These are phyloP conservation scores for Hetaerina titia DNA, from an alignment of 2,888 invertebrate species.

Conservation along the genomic window DNA sequence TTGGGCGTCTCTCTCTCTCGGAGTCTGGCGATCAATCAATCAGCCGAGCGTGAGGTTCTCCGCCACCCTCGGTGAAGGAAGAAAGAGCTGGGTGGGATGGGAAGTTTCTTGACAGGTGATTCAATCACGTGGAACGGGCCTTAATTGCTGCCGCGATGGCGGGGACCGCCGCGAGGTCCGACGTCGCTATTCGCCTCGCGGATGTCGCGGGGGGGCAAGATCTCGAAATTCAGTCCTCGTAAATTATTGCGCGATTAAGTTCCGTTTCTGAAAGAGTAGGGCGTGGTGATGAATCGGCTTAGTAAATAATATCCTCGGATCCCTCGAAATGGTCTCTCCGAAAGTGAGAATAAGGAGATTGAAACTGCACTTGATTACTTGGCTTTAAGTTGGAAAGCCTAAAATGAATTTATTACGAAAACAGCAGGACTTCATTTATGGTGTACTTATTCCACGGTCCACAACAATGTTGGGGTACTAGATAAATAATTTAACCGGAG, in stretches of 20 bases:
- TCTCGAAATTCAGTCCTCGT: not conserved
- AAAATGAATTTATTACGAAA: not conserved
- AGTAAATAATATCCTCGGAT: not conserved
- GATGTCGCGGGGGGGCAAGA: not conserved
- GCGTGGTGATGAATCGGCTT: not conserved
- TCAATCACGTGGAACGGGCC: slow-evolving; percentile 43
- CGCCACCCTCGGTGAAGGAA: not conserved
- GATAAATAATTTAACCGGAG: no score
- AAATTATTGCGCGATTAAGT: not conserved
- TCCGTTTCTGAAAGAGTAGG: not conserved
- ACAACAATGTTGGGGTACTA: no score
- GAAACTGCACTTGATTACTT: not conserved
- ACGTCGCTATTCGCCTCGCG: not conserved
- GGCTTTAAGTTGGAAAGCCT: not conserved
- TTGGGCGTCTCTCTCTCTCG: not conserved
- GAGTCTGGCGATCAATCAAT: slow-evolving; percentile 49
- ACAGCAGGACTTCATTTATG: no score
- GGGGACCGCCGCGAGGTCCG: not conserved
- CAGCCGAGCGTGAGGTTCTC: not conserved
- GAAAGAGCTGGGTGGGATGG: not conserved
- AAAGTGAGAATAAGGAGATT: not conserved
- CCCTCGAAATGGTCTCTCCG: not conserved
- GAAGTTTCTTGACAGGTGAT: slow-evolving; percentile 33
- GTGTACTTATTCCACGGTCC: no score
- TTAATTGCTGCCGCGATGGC: slow-evolving; percentile 35